phyloP scores from a whole-genome alignment of 2,113 vertebrate species.

The Odontesthes bonariensis region DNA sequence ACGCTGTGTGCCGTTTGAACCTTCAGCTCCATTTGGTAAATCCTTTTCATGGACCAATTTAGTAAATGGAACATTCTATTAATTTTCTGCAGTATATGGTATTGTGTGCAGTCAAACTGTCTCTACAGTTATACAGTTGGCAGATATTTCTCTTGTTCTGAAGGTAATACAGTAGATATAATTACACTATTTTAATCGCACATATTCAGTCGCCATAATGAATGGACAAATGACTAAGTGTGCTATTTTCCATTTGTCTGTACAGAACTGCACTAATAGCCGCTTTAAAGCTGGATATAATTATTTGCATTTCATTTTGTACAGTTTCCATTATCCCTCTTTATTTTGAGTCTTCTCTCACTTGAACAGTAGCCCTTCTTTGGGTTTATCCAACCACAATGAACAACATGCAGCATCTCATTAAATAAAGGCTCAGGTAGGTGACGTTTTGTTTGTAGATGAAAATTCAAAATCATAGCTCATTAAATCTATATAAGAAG shows the following conservation, averaged over 20 bases:
- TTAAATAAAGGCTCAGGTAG: slow-evolving; percentile 10
- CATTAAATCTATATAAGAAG: slow-evolving; percentile 11
- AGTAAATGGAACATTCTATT: slow-evolving; percentile 51
- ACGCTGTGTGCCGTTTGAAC: slow-evolving; percentile 47
- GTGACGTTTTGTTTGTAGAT: slow-evolving; percentile 24
- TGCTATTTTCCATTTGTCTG: slow-evolving; percentile 69
- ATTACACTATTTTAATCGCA: slow-evolving; percentile 78
- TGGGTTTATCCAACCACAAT: slow-evolving; percentile 16
- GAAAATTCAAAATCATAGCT: slow-evolving; percentile 21
- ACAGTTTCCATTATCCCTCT: slow-evolving; percentile 55
- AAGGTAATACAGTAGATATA: slow-evolving; percentile 71
- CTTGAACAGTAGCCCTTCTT: slow-evolving; percentile 22
- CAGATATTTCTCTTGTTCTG: slow-evolving; percentile 52
- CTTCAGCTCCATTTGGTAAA: slow-evolving; percentile 40
- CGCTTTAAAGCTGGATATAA: slow-evolving; percentile 71
- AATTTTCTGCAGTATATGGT: slow-evolving; percentile 43
- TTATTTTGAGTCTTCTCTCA: slow-evolving; percentile 48
- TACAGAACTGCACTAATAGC: slow-evolving; percentile 66
- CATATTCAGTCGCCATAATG: slow-evolving; percentile 69
- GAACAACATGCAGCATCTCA: slow-evolving; percentile 28
- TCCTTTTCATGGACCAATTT: slow-evolving; percentile 64
- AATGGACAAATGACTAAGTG: slow-evolving; percentile 75
- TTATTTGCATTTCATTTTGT: slow-evolving; percentile 71
- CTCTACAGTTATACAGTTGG: slow-evolving; percentile 18
- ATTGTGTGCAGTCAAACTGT: slow-evolving; percentile 52